A percentile compares a stretch with the other conserved stretches of the same genome.
These are phyloP conservation scores for Discoglossus pictus DNA, from an alignment of 2,797 vertebrate genomes.

Conservation along the genomic window DNA sequence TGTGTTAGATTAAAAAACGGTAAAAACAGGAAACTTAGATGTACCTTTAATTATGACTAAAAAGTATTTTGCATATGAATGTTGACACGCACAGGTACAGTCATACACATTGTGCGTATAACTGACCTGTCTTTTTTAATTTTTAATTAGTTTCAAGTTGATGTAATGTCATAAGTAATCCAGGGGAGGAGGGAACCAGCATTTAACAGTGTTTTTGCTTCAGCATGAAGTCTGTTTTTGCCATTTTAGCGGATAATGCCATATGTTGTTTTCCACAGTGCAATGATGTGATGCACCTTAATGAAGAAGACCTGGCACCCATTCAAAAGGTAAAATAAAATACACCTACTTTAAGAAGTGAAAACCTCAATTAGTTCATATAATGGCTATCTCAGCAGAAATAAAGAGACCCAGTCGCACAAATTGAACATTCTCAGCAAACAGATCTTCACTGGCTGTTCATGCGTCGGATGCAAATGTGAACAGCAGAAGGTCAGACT, in stretches of 20 bases:
- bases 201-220: background rate
- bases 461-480: conserved; percentile 19
- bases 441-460: background rate
- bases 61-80: no score
- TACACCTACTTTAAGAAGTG: conserved; percentile 3
- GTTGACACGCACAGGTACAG: no score
- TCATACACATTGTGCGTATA: no score
- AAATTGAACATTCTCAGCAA: conserved; percentile 1
- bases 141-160: conserved; percentile 1
- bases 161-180: background rate
- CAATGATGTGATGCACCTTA: conserved; percentile 52
- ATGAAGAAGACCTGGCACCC: conserved; percentile 54
- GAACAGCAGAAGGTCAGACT: conserved; percentile 7
- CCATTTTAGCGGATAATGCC: conserved; percentile 47
- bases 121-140: background rate
- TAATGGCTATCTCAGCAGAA: conserved; percentile 14
- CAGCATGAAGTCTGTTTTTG: conserved; percentile 39
- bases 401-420: conserved; percentile 28
- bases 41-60: no score
- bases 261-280: conserved; percentile 63
- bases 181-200: background rate
- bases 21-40: no score
- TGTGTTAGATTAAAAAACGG: no score
- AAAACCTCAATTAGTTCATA: conserved; percentile 8
- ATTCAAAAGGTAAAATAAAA: conserved; percentile 52